Evolutionary conservation across 2,113 vertebrate species (phyloP).

Genomic region (Nettapus auritus): DNA sequence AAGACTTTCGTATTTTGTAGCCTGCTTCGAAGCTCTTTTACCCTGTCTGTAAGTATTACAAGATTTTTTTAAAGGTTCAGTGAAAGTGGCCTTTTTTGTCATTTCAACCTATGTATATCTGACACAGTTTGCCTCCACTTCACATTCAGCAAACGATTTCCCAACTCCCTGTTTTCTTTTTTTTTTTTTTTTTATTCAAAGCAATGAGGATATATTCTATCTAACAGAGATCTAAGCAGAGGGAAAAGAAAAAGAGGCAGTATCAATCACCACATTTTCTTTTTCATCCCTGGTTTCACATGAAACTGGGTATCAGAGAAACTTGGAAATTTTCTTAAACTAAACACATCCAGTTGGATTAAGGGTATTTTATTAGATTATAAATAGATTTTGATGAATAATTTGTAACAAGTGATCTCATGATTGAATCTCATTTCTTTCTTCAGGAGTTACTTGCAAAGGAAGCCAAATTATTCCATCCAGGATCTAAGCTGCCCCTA

Average conservation of each 20-base stretch:
- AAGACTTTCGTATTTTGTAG: neutral
- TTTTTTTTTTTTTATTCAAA: neutral
- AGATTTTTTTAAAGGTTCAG: neutral
- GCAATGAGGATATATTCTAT: neutral
- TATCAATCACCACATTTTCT: neutral
- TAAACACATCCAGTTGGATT: neutral
- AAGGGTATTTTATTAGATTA: neutral
- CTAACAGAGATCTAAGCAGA: neutral
- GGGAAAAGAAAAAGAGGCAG: fast-evolving
- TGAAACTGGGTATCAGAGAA: neutral
- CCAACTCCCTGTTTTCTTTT: neutral
- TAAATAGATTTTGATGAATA: neutral
- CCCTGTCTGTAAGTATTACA: neutral
- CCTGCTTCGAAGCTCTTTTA: neutral
- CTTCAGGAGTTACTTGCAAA: neutral
- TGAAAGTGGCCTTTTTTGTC: neutral
- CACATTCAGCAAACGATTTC: neutral
- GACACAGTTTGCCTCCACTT: neutral
- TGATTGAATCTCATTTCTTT: neutral
- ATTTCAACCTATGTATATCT: neutral
- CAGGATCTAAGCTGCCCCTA: too few relatives aligned
- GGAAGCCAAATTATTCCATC: neutral
- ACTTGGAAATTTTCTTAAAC: neutral
- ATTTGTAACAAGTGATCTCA: neutral
- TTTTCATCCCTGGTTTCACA: neutral